Percentiles rank a stretch among this genome's conserved stretches.
phyloP scores from a whole-genome alignment of 2,797 vertebrate genomes.

The Crenuchus spilurus region DNA sequence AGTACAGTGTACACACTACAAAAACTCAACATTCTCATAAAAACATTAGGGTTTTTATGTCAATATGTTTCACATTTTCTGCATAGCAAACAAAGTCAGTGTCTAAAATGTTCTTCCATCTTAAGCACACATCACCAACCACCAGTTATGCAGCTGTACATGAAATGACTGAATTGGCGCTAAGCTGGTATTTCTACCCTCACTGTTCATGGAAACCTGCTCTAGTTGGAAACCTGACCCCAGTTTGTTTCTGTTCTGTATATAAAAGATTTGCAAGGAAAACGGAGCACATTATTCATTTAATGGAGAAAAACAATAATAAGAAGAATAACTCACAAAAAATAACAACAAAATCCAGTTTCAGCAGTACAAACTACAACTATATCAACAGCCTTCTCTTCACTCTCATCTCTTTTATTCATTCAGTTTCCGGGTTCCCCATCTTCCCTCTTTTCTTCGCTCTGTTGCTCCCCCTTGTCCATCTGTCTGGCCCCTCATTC shows the following conservation, averaged over 20 bases:
- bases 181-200: background rate
- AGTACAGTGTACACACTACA: too few relatives aligned
- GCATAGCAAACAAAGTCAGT: too few relatives aligned
- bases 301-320: too few relatives aligned
- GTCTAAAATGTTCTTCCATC: background rate
- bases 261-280: too few relatives aligned
- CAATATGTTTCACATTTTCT: too few relatives aligned
- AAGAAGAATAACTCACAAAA: too few relatives aligned
- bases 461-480: constrained; percentile 52
- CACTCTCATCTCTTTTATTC: background rate
- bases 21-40: too few relatives aligned
- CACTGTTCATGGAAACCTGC: background rate
- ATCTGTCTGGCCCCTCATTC: constrained; percentile 66
- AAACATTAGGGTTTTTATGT: too few relatives aligned
- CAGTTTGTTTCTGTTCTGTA: too few relatives aligned
- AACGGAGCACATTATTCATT: too few relatives aligned
- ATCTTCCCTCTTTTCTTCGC: background rate
- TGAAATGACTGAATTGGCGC: background rate
- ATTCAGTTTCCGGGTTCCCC: background rate
- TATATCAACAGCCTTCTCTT: background rate
- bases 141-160: background rate
- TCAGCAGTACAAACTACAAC: too few relatives aligned
- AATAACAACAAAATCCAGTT: too few relatives aligned
- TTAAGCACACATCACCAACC: background rate
- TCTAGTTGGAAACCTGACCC: background rate